Conservation (phyloP, 2,888 invertebrate species). For the Hypomecis atomaria region DNA sequence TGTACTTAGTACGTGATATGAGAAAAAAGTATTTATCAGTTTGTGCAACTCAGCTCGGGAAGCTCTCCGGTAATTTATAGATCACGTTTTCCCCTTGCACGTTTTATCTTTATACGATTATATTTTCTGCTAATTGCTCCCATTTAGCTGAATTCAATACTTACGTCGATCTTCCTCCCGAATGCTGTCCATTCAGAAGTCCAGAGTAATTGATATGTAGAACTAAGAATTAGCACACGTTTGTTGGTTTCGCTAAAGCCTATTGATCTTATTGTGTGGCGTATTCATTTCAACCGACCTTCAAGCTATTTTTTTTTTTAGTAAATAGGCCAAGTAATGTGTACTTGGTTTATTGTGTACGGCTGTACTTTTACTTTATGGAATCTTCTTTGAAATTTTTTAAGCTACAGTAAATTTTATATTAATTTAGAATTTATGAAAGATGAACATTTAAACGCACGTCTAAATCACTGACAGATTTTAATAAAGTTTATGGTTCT, state of each 20-base stretch:
- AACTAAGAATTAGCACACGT: conserved; percentile 24
- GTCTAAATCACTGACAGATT: no score
- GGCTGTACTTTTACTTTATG: no score
- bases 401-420: no score
- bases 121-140: conserved; percentile 45
- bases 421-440: no score
- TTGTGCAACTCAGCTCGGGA: conserved; percentile 23
- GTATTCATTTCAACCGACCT: background rate
- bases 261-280: conserved; percentile 7
- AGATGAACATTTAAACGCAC: no score
- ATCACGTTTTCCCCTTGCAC: conserved; percentile 43
- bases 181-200: conserved; percentile 29
- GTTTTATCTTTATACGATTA: conserved; percentile 42
- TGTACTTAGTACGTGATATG: conserved; percentile 3
- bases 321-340: background rate
- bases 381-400: no score
- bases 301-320: background rate
- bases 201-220: conserved; percentile 27
- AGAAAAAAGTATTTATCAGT: conserved; percentile 35
- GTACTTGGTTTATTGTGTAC: no score
- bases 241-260: conserved; percentile 5
- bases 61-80: conserved; percentile 41
- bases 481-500: no score
- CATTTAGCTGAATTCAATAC: conserved; percentile 42
- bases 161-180: conserved; percentile 38